phyloP scores from a whole-genome alignment of 2,113 vertebrate species.

The Conger conger region DNA sequence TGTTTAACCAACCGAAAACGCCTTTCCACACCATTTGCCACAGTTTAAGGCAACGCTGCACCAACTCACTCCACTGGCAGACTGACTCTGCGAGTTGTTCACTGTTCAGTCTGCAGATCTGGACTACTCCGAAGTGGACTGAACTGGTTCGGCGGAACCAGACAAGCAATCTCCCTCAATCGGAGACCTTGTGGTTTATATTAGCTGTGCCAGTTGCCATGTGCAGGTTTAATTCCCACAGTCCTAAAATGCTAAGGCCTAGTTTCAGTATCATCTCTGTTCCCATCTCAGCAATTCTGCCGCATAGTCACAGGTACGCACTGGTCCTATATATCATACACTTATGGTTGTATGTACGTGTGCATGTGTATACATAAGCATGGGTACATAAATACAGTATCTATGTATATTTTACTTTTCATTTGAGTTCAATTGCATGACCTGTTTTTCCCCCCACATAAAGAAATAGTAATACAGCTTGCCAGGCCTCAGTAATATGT shows the following conservation, averaged over 20 bases:
- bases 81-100: not conserved
- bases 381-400: too few species aligned
- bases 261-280: not conserved
- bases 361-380: not conserved
- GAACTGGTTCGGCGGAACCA: not conserved
- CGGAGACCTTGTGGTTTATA: not conserved
- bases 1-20: not conserved
- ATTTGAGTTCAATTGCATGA: too few species aligned
- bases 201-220: not conserved
- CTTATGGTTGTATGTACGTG: not conserved
- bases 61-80: not conserved
- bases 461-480: too few species aligned
- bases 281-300: not conserved
- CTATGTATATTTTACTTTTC: too few species aligned
- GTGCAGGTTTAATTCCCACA: not conserved
- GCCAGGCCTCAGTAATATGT: too few species aligned
- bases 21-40: not conserved
- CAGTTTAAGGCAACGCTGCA: not conserved
- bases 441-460: too few species aligned
- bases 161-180: not conserved
- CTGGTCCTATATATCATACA: not conserved
- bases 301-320: not conserved
- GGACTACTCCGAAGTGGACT: not conserved
- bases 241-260: not conserved
- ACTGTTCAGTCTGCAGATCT: not conserved